Conservation (phyloP, 2,113 vertebrate genomes). For the Prionailurus viverrinus region DNA sequence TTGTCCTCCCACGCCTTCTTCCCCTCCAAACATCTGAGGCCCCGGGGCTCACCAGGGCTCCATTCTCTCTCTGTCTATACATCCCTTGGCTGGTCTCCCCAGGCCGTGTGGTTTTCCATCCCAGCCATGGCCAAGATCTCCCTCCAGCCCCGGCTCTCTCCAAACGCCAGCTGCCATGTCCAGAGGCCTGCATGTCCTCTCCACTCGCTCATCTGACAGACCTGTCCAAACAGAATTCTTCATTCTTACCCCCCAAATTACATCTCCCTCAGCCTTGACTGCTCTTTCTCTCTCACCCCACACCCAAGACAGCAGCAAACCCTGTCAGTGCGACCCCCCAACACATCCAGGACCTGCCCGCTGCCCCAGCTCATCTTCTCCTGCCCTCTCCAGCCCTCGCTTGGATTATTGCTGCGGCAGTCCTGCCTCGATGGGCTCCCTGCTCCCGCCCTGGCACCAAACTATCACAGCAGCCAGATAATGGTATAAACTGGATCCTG, state of each 20-base stretch:
- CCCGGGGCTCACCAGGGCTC: neutral
- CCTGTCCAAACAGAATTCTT: slow-evolving; percentile 29
- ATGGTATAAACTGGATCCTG: fast-evolving
- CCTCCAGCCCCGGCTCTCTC: neutral
- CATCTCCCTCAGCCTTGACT: neutral
- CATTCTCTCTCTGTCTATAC: neutral
- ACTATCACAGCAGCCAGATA: neutral
- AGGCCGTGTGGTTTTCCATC: neutral
- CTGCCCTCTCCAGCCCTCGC: neutral
- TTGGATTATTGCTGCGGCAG: no score
- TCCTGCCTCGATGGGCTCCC: neutral
- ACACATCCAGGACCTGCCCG: neutral
- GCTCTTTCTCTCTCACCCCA: neutral
- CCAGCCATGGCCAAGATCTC: neutral
- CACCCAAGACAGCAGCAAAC: neutral
- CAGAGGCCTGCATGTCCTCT: neutral
- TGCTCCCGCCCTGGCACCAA: neutral
- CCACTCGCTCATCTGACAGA: slow-evolving; percentile 16
- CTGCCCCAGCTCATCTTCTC: neutral
- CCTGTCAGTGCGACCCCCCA: neutral
- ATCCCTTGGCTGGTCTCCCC: neutral
- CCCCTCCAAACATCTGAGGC: neutral
- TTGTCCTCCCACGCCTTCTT: neutral
- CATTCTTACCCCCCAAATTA: neutral
- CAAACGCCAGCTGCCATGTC: neutral